Percentiles rank a stretch among this genome's conserved stretches.
These are phyloP conservation scores for Coregonus clupeaformis DNA, from an alignment of 2,113 vertebrate species.

Conservation along the genomic window DNA sequence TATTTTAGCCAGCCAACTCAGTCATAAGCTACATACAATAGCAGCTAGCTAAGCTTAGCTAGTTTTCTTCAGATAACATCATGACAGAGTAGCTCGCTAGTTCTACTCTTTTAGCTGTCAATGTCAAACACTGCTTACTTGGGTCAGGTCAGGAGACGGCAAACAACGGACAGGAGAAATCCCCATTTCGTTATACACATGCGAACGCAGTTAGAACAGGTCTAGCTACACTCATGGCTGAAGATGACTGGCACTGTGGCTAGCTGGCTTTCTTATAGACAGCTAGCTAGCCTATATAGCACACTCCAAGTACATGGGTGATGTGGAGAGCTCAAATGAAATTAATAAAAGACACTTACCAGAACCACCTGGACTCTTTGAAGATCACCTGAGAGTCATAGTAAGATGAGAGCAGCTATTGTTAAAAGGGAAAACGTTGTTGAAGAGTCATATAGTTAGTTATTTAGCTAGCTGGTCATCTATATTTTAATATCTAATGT, in stretches of 20 bases:
- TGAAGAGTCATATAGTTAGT: conserved; percentile 9
- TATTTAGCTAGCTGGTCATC: neutral
- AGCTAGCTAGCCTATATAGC: conserved; percentile 29
- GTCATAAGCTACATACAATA: too few relatives aligned
- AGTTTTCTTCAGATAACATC: neutral
- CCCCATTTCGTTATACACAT: neutral
- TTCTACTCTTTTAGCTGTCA: neutral
- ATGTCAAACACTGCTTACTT: neutral
- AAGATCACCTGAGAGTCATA: conserved; percentile 81
- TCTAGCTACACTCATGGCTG: neutral
- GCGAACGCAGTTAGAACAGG: neutral
- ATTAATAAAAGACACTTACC: conserved; percentile 60
- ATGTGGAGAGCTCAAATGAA: conserved; percentile 13
- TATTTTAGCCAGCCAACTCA: too few relatives aligned
- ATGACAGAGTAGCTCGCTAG: neutral
- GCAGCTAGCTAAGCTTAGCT: neutral
- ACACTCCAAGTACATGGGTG: conserved; percentile 54
- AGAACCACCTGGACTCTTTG: conserved; percentile 74
- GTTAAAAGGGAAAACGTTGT: conserved; percentile 52
- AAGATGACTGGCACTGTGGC: neutral
- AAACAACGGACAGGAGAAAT: neutral
- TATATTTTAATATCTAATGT: conserved; percentile 28
- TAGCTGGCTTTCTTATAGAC: conserved; percentile 22
- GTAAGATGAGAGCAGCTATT: conserved; percentile 44
- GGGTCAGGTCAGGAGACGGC: neutral